phyloP scores from a whole-genome alignment of 37 sponge, comb jelly and placozoan genomes.

The Ephydatia muelleri region DNA sequence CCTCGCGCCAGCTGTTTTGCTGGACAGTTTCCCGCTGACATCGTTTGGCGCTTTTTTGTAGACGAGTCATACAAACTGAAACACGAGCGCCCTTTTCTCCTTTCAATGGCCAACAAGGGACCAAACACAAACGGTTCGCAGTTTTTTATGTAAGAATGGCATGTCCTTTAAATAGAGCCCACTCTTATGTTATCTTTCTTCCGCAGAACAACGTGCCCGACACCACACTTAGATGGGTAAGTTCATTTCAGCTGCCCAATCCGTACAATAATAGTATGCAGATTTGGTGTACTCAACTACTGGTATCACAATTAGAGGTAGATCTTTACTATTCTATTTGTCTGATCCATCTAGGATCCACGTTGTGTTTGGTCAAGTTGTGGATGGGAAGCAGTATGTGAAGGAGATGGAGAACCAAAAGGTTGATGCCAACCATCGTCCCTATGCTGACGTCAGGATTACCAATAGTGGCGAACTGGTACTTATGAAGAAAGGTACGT shows the following conservation, averaged over 20 bases:
- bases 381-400: constrained; percentile 82
- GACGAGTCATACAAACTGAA: constrained; percentile 89
- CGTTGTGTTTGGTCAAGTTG: constrained; percentile 94
- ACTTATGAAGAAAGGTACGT: constrained; percentile 37
- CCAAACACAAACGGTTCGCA: constrained; percentile 97
- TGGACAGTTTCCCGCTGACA: background rate
- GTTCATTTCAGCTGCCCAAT: constrained; percentile 11
- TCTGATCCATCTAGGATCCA: constrained; percentile 64
- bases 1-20: background rate
- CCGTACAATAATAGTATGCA: background rate
- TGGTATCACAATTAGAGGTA: no score
- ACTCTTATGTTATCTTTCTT: background rate
- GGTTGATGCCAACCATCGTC: constrained; percentile 81
- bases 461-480: constrained; percentile 84
- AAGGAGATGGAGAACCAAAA: constrained; percentile 84
- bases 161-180: background rate
- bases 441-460: constrained; percentile 90
- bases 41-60: background rate
- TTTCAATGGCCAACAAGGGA: constrained; percentile 99
- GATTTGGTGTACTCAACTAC: background rate
- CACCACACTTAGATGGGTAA: constrained; percentile 92
- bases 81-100: constrained; percentile 82
- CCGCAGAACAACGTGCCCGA: constrained; percentile 81
- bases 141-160: constrained; percentile 89
- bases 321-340: no score